Base-by-base conservation (phyloP, 1,140 invertebrate genomes). In the Onthophagus taurus region DNA sequence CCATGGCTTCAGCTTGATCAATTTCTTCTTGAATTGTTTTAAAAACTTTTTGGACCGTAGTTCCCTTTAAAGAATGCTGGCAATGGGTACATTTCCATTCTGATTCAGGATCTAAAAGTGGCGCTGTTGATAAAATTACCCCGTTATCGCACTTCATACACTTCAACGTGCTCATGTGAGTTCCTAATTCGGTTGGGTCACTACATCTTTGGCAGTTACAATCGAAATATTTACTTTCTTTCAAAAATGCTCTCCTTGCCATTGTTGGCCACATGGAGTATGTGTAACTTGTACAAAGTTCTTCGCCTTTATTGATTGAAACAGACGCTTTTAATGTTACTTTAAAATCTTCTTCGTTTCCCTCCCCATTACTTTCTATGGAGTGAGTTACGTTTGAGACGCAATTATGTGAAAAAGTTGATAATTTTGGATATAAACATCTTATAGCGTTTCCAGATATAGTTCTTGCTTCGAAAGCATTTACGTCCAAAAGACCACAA, bases 331-430 rank as follows among this genome's bases (percentile, higher is more conserved):
- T n/a, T n/a, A n/a, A n/a, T n/a, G n/a, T n/a, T n/a, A n/a, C n/a
- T n/a, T n/a, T n/a, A n/a, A n/a, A 37, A 37, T 37, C 35, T 3
- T 37, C 35, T 1, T 18, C 9, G n/a, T 18, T 43, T 21, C 41
- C 29, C 19, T 29, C 18, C 18, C 18, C 29, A 12, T 43, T 68
- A 42, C 71, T 66, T 45, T 45, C 41, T 8, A 86, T 76, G 14
- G 77, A 76, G 51, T 89, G 83, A 9, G 77, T 75, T 17, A 85
- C 86, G 57, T 90, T 90, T 1, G 86, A 82, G 0, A 85, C 74
- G 59, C 88, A 91, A 49, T 76, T 80, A 60, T 90, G 87, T 1
- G 83, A 83, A 50, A 89, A 69, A 36, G 89, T 71, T 1, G 80
- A 78, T 0, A 85, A 70, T 24, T 70, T 74, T 0, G 84, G 81